Evolutionary conservation across 2,888 invertebrate species (phyloP).

Genomic region (Cephus pygmeus): DNA sequence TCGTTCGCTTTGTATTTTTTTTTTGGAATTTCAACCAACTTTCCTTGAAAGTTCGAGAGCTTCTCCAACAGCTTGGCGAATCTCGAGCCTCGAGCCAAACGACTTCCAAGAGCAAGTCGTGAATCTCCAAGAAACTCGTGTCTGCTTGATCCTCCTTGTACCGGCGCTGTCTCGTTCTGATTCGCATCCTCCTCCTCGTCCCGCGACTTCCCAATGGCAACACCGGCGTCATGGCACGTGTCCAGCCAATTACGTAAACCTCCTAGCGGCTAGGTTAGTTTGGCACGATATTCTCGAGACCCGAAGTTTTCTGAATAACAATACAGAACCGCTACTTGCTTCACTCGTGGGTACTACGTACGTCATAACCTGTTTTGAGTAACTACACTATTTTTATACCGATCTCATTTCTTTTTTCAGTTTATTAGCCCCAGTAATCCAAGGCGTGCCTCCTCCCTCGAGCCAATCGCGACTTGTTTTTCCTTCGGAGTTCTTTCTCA

Average conservation of each 20-base stretch:
- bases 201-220: background rate
- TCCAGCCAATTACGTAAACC: slow-evolving; percentile 33
- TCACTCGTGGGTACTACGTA: background rate
- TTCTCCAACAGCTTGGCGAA: background rate
- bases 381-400: background rate
- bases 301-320: background rate
- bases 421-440: background rate
- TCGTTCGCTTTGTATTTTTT: too few species aligned
- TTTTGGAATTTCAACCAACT: background rate
- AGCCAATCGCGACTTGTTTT: background rate
- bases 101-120: background rate
- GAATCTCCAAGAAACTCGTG: background rate
- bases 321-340: background rate
- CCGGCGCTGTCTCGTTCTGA: background rate
- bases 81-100: background rate
- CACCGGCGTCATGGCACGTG: slow-evolving; percentile 29
- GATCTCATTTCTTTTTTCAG: background rate
- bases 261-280: slow-evolving; percentile 25
- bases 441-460: background rate
- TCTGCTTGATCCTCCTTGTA: background rate
- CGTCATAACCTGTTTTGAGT: background rate
- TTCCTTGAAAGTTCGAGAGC: background rate
- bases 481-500: background rate
- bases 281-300: slow-evolving; percentile 20
- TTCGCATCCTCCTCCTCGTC: background rate